Conservation (phyloP, 2,888 invertebrate species). For the Morpho helenor region DNA sequence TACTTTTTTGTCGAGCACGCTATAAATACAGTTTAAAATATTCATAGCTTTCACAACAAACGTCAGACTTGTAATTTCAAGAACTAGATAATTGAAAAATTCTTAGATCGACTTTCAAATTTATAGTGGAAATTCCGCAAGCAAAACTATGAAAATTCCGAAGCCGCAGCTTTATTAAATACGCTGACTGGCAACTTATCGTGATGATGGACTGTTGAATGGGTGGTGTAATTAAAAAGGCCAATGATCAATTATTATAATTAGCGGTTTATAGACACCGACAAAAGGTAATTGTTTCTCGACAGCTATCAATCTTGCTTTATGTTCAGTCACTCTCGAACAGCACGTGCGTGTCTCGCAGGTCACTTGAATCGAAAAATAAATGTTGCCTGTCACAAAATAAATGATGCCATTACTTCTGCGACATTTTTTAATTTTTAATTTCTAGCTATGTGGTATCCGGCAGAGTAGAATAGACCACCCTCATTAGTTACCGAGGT, state of each 20-base stretch:
- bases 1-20: conserved; percentile 36
- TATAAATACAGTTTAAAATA: conserved; percentile 8
- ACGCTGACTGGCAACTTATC: conserved; percentile 74
- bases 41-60: conserved; percentile 19
- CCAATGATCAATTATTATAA: conserved; percentile 75
- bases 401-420: no score
- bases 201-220: conserved; percentile 54
- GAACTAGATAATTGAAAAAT: conserved; percentile 39
- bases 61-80: conserved; percentile 26
- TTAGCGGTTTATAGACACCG: conserved; percentile 67
- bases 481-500: no score
- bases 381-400: not conserved
- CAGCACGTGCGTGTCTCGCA: conserved; percentile 42
- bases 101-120: conserved; percentile 39
- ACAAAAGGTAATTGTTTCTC: conserved; percentile 74
- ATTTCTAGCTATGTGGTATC: no score
- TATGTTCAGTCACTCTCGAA: conserved; percentile 26
- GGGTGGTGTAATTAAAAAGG: conserved; percentile 65
- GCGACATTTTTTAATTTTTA: conserved; percentile 1
- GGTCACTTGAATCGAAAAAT: not conserved
- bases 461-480: no score
- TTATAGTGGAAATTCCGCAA: conserved; percentile 67
- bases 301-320: conserved; percentile 53
- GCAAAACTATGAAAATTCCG: conserved; percentile 57
- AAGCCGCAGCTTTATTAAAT: conserved; percentile 62